These are phyloP conservation scores for Zaprionus ghesquierei DNA, from an alignment of 1,140 invertebrate genomes.

Conservation along the genomic window DNA sequence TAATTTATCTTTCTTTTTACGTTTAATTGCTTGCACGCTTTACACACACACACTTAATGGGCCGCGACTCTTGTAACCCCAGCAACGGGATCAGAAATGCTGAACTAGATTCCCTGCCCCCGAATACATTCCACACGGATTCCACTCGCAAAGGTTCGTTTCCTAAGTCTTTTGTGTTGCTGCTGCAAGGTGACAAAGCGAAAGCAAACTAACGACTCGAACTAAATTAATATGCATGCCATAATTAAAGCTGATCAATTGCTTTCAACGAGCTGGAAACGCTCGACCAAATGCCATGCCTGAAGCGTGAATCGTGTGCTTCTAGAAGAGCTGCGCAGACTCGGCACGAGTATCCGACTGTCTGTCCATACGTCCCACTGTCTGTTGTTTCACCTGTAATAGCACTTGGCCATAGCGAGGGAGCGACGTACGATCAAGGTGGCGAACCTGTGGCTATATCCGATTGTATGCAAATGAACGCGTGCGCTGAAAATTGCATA, in stretches of 20 bases:
- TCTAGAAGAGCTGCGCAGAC: slow-evolving; percentile 7
- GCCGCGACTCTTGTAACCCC: slow-evolving; percentile 9
- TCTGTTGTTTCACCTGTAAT: slow-evolving; percentile 16
- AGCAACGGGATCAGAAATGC: not conserved
- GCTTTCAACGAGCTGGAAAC: slow-evolving; percentile 35
- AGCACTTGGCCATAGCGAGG: slow-evolving; percentile 15
- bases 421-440: slow-evolving; percentile 42
- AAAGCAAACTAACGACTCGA: not conserved
- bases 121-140: slow-evolving; percentile 8
- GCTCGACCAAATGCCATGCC: slow-evolving; percentile 14
- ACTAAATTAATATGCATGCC: slow-evolving; percentile 27
- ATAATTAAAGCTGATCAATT: slow-evolving; percentile 70
- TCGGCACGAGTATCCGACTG: not conserved
- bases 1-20: slow-evolving; percentile 8
- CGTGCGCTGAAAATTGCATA: slow-evolving; percentile 69
- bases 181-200: not conserved
- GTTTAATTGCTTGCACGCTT: slow-evolving; percentile 20
- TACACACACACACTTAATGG: slow-evolving; percentile 30
- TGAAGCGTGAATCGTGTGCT: slow-evolving; percentile 18
- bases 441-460: slow-evolving; percentile 20
- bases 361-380: not conserved
- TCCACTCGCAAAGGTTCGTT: slow-evolving; percentile 25
- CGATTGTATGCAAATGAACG: slow-evolving; percentile 75
- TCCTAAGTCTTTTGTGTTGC: slow-evolving; percentile 36
- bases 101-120: slow-evolving; percentile 27